A percentile compares a stretch with the other conserved stretches of the same genome.
These are phyloP conservation scores for Halichoerus grypus DNA, from an alignment of 2,113 vertebrate genomes.

Conservation along the genomic window DNA sequence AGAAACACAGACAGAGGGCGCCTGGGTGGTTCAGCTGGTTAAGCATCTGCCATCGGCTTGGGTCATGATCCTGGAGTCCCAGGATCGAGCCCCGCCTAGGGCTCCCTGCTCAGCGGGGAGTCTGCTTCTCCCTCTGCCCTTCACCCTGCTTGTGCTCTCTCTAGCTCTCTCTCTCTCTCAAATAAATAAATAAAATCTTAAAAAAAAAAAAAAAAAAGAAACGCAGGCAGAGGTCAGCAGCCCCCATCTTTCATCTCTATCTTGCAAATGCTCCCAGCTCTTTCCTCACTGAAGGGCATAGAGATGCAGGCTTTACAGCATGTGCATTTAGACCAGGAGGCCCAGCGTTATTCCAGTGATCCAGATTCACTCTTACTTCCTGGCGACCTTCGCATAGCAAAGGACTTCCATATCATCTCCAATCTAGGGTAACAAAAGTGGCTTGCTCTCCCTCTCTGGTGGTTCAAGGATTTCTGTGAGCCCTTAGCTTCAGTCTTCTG, in stretches of 20 bases:
- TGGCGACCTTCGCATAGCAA: background rate
- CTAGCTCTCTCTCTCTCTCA: too few relatives aligned
- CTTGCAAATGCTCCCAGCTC: constrained; percentile 4
- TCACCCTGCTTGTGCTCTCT: too few relatives aligned
- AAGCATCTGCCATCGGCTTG: too few relatives aligned
- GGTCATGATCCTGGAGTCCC: too few relatives aligned
- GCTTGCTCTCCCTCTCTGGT: background rate
- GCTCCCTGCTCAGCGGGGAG: too few relatives aligned
- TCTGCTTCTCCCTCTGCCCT: too few relatives aligned
- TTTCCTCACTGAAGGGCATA: background rate
- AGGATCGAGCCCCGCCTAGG: too few relatives aligned
- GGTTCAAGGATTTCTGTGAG: background rate
- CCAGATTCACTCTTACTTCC: background rate
- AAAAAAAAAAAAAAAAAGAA: background rate
- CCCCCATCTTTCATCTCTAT: constrained; percentile 55
- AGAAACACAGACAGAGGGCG: background rate
- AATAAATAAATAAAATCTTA: too few relatives aligned
- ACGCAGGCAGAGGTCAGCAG: background rate
- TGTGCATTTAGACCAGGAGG: background rate
- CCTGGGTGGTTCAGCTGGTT: too few relatives aligned
- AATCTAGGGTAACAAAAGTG: background rate
- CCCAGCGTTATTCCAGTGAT: background rate
- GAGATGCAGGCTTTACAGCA: background rate
- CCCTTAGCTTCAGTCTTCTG: background rate
- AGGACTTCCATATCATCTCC: background rate